phyloP scores from a whole-genome alignment of 2,888 invertebrate genomes.

The Andrena dorsata region DNA sequence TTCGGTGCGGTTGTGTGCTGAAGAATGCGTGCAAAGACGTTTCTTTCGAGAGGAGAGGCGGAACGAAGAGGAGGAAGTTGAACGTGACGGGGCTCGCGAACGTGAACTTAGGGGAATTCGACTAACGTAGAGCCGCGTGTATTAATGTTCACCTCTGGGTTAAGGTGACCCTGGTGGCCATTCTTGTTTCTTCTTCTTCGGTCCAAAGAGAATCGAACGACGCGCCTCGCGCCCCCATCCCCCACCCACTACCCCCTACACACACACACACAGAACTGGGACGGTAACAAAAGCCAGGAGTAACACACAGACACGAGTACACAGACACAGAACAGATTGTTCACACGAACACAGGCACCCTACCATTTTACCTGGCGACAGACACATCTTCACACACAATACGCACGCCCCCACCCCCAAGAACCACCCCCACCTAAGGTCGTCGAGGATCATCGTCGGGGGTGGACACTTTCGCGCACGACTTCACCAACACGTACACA shows the following conservation, averaged over 20 bases:
- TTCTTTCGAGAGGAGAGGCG: constrained; percentile 23
- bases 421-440: constrained; percentile 6
- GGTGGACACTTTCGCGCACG: constrained; percentile 63
- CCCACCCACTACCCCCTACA: neutral
- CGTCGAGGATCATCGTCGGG: constrained; percentile 12
- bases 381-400: constrained; percentile 15
- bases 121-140: constrained; percentile 53
- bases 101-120: constrained; percentile 26
- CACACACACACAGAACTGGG: constrained; percentile 47
- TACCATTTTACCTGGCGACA: constrained; percentile 37
- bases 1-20: constrained; percentile 47
- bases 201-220: constrained; percentile 53
- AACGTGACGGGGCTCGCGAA: constrained; percentile 31
- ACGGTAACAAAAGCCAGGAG: constrained; percentile 63
- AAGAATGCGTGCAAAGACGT: constrained; percentile 51
- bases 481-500: constrained; percentile 72
- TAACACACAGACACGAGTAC: constrained; percentile 42
- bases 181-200: constrained; percentile 10
- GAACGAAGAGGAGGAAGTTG: constrained; percentile 31
- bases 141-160: constrained; percentile 44
- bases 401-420: constrained; percentile 39
- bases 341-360: constrained; percentile 26
- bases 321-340: constrained; percentile 37
- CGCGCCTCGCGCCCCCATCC: constrained; percentile 55
- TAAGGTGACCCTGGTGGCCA: neutral